Evolutionary conservation across 2,888 invertebrate species (phyloP).

Genomic region (Drosophila paracracens): DNA sequence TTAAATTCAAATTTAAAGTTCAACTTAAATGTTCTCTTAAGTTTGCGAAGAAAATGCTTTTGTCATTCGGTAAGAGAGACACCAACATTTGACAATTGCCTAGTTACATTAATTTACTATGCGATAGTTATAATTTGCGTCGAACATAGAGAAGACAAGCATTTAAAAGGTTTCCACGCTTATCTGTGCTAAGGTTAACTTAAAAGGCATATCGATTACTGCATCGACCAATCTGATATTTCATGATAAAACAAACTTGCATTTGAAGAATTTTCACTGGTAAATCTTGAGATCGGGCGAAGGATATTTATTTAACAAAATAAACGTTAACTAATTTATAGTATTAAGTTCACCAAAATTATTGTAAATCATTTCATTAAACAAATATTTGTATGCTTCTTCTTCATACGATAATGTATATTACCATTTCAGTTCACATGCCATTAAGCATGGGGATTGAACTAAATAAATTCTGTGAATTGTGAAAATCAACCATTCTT

Average conservation of each 20-base stretch:
- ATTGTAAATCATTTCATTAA: constrained; percentile 4
- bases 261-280: constrained; percentile 6
- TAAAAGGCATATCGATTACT: constrained; percentile 15
- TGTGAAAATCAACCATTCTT: constrained; percentile 6
- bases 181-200: constrained; percentile 2
- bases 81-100: not conserved
- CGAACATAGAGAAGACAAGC: not conserved
- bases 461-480: constrained; percentile 11
- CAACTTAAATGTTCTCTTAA: not conserved
- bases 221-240: constrained; percentile 5
- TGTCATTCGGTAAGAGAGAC: not conserved
- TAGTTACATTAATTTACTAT: not conserved
- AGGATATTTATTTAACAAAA: not conserved
- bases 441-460: constrained; percentile 1
- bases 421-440: constrained; percentile 4
- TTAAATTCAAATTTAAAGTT: not conserved
- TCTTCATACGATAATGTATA: not conserved
- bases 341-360: not conserved
- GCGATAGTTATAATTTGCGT: not conserved
- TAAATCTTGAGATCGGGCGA: not conserved
- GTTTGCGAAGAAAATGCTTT: not conserved
- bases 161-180: not conserved
- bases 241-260: not conserved
- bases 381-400: not conserved
- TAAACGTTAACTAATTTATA: constrained; percentile 4